These are phyloP conservation scores for Morelia viridis DNA, from an alignment of 2,797 vertebrate genomes.

Conservation along the genomic window DNA sequence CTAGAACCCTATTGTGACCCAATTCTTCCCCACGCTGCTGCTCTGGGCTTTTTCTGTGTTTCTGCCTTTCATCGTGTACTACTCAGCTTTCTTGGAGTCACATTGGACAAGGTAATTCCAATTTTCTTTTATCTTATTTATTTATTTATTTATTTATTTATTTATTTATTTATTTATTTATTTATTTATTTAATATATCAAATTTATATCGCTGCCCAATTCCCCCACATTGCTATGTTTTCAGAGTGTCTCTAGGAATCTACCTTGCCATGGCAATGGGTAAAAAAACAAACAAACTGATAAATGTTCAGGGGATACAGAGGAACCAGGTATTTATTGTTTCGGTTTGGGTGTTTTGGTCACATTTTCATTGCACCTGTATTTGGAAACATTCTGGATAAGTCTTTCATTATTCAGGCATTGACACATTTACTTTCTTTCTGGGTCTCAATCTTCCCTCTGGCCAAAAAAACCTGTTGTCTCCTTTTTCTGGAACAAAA, in stretches of 20 bases:
- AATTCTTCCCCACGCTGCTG: conserved; percentile 93
- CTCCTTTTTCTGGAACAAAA: neutral
- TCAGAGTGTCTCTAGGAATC: neutral
- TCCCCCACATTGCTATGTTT: neutral
- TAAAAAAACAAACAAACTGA: neutral
- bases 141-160: no score
- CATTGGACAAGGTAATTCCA: conserved; percentile 92
- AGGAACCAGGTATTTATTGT: neutral
- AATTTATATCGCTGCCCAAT: no score
- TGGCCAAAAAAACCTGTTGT: neutral
- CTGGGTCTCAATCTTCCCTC: neutral
- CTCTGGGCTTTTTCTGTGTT: conserved; percentile 95
- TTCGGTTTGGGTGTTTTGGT: neutral
- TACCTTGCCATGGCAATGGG: neutral
- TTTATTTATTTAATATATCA: no score
- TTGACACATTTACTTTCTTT: neutral
- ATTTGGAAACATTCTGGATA: neutral
- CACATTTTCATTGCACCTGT: neutral
- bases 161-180: no score
- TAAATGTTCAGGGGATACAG: neutral
- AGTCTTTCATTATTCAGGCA: neutral
- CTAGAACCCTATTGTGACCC: conserved; percentile 92
- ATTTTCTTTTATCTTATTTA: neutral
- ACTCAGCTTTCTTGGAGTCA: conserved; percentile 91
- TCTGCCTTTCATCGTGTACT: conserved; percentile 93